These are phyloP conservation scores for Sturnus vulgaris DNA, from an alignment of 2,113 vertebrate species.

Conservation along the genomic window DNA sequence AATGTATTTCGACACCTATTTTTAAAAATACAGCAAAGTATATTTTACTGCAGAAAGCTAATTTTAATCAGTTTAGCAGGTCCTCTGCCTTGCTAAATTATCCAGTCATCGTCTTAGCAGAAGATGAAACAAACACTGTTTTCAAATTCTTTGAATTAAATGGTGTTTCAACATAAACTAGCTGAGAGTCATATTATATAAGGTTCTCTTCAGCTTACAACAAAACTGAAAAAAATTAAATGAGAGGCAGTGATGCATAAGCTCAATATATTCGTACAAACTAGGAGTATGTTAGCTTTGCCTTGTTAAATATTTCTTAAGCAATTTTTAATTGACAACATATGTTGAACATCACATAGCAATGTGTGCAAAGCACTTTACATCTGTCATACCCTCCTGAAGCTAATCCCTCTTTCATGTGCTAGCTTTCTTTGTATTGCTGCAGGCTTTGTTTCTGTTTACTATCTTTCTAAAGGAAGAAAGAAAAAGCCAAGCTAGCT, in stretches of 20 bases:
- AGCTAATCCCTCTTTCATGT: constrained; percentile 63
- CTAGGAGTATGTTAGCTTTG: constrained; percentile 40
- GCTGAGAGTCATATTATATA: not conserved
- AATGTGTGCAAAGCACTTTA: constrained; percentile 59
- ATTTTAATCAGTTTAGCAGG: not conserved
- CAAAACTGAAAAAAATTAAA: constrained; percentile 42
- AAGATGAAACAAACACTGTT: not conserved
- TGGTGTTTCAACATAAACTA: not conserved
- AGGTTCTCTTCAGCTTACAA: not conserved
- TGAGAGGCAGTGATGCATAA: constrained; percentile 29
- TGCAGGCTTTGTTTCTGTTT: constrained; percentile 64
- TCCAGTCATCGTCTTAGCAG: not conserved
- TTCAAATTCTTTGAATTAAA: not conserved
- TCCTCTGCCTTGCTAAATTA: not conserved
- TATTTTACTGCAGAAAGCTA: not conserved
- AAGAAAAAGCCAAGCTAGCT: not conserved
- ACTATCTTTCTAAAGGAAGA: constrained; percentile 21
- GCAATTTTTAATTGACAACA: constrained; percentile 74
- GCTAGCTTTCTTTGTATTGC: constrained; percentile 40
- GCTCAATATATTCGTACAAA: constrained; percentile 53
- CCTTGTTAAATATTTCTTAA: constrained; percentile 74
- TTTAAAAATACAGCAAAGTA: not conserved
- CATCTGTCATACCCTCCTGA: constrained; percentile 65
- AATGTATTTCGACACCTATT: not conserved
- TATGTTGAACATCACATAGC: constrained; percentile 69